Evolutionary conservation across 2,888 invertebrate species (phyloP).

Genomic region (Chirona hameri): DNA sequence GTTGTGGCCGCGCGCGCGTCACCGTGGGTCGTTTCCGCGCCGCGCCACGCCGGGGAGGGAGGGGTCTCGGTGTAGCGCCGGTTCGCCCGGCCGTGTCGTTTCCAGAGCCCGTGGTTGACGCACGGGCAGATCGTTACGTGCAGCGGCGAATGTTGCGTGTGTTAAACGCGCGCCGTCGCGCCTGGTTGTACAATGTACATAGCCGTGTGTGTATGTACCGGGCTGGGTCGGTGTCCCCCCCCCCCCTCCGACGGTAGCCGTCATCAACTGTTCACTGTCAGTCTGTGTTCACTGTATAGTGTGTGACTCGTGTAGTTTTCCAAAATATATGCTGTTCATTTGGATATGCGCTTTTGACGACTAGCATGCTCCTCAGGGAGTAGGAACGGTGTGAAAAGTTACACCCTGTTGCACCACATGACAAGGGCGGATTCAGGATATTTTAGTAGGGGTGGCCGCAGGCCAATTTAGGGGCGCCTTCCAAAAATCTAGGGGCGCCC

Average conservation of each 20-base stretch:
- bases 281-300: constrained; percentile 5
- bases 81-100: background rate
- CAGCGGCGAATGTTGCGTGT: no score
- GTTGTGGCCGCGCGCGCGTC: background rate
- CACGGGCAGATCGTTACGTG: background rate
- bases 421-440: no score
- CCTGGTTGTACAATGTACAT: background rate
- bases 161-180: background rate
- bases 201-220: background rate
- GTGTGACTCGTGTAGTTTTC: constrained; percentile 23
- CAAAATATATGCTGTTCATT: constrained; percentile 24
- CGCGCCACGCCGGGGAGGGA: background rate
- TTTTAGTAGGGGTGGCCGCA: no score
- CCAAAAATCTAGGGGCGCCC: no score
- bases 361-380: no score
- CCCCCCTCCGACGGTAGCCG: background rate
- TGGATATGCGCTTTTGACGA: background rate
- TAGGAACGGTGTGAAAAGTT: no score
- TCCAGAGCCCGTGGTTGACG: background rate
- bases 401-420: no score
- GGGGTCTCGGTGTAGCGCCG: background rate
- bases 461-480: no score
- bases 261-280: no score
- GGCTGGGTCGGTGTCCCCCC: background rate
- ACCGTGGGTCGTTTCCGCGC: background rate